phyloP scores from a whole-genome alignment of 2,113 vertebrate species.

The Bolborhynchus lineola region DNA sequence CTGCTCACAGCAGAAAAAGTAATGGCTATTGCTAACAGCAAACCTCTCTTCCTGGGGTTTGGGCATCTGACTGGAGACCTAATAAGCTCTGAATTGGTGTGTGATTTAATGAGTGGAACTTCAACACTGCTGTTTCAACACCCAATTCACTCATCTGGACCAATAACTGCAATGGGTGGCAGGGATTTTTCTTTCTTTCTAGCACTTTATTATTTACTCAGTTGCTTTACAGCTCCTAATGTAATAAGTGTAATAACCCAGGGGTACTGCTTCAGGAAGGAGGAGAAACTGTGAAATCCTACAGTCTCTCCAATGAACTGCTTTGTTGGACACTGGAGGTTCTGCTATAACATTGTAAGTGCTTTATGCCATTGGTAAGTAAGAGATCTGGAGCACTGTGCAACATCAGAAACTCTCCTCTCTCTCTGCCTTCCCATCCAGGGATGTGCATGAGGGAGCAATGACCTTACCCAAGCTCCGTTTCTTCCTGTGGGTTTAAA shows the following conservation, averaged over 20 bases:
- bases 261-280: slow-evolving; percentile 7
- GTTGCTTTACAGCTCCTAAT: slow-evolving; percentile 47
- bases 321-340: background rate
- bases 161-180: slow-evolving; percentile 44
- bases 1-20: background rate
- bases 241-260: slow-evolving; percentile 49
- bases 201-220: slow-evolving; percentile 46
- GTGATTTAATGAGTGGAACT: slow-evolving; percentile 49
- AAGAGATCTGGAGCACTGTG: background rate
- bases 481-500: background rate
- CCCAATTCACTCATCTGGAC: slow-evolving; percentile 57
- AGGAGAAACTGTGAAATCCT: slow-evolving; percentile 22
- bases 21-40: background rate
- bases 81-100: slow-evolving; percentile 35
- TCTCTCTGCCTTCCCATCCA: background rate
- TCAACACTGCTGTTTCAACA: slow-evolving; percentile 50
- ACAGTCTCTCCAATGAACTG: background rate
- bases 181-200: background rate
- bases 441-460: background rate
- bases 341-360: background rate
- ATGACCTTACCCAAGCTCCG: background rate
- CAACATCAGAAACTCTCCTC: background rate
- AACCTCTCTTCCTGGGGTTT: background rate
- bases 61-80: slow-evolving; percentile 40
- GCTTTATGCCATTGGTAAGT: background rate